Evolutionary conservation across 2,888 invertebrate genomes (phyloP), one percentile per base, ranked within the genome.

Genomic region (Mycalesis mineus): DNA sequence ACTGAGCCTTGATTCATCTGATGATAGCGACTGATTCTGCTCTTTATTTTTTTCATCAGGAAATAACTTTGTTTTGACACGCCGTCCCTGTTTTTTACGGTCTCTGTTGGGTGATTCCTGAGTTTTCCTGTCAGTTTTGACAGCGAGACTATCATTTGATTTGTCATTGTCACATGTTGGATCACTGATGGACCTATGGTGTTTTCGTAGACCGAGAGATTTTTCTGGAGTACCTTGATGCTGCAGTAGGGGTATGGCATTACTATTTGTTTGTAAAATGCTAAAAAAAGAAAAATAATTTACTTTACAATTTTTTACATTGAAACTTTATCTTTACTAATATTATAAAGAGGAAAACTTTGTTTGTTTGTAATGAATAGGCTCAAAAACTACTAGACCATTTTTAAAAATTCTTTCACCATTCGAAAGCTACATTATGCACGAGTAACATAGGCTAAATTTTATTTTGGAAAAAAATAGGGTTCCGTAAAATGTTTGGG

Each of bases 31-130:
- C 0, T 81, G 77, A 40, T 67, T 61, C 11, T 58, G 57, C 1
- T 78, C 69, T 45, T 75, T 72, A 9, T 65, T 74, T 41, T 75
- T 80, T 0, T 87, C 86, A 11, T 88, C 88, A 0, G 75, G 67
- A 44, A 88, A 88, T 0, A 89, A 68, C 65, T 87, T 89, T 0
- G 88, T 87, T 72, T 88, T 89, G 1, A 88, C 87, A 60, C 78
- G 73, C 0, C 82, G 66, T 0, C 83, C 84, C 0, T 76, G 68
- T 54, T 77, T 72, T 62, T 78, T 84, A 0, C 72, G 70, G 7
- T 88, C 88, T 66, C 77, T 75, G 65, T 75, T 80, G 0, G 88
- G 88, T 0, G 88, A 88, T 58, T 84, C 86, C 17, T 83, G 81
- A n/a, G 80, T 75, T 11, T 52, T 75, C 67, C 5, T 71, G 14